Evolutionary conservation across 2,797 vertebrate species (phyloP).

Genomic region (Acanthis flammea): DNA sequence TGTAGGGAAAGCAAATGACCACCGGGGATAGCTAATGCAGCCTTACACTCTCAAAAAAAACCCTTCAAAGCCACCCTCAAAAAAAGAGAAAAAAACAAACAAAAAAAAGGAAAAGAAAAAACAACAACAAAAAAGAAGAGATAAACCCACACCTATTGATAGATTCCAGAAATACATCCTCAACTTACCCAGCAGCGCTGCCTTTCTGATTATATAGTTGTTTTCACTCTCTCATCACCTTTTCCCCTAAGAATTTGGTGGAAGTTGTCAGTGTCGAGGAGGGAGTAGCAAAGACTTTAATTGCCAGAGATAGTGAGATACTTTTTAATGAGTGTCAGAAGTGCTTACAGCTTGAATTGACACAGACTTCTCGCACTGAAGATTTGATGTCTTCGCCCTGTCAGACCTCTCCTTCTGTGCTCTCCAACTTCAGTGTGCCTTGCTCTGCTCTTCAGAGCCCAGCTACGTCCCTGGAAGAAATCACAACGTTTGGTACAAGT

Average conservation of each 20-base stretch:
- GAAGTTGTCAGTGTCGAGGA: background rate
- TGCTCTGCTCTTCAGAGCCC: conserved; percentile 46
- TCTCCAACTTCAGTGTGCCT: background rate
- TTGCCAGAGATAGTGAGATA: conserved; percentile 12
- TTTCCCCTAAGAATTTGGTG: background rate
- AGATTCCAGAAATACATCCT: conserved; percentile 38
- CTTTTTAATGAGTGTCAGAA: background rate
- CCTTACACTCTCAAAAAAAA: background rate
- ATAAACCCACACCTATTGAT: background rate
- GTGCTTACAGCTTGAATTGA: background rate
- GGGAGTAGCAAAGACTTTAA: conserved; percentile 25
- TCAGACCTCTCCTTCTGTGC: background rate
- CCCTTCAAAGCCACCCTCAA: too few relatives aligned
- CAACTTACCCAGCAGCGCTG: background rate
- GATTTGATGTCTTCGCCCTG: background rate
- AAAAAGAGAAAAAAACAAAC: background rate
- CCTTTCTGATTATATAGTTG: conserved; percentile 30
- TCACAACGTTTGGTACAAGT: conserved; percentile 56
- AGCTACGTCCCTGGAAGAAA: conserved; percentile 50
- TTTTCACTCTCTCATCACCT: background rate
- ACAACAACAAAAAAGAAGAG: background rate
- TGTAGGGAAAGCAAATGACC: conserved; percentile 32
- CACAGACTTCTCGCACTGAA: background rate
- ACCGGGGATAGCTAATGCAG: background rate
- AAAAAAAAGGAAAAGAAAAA: background rate